Conservation (phyloP, 2,888 invertebrate species). For the Chrysomela aeneicollis region DNA sequence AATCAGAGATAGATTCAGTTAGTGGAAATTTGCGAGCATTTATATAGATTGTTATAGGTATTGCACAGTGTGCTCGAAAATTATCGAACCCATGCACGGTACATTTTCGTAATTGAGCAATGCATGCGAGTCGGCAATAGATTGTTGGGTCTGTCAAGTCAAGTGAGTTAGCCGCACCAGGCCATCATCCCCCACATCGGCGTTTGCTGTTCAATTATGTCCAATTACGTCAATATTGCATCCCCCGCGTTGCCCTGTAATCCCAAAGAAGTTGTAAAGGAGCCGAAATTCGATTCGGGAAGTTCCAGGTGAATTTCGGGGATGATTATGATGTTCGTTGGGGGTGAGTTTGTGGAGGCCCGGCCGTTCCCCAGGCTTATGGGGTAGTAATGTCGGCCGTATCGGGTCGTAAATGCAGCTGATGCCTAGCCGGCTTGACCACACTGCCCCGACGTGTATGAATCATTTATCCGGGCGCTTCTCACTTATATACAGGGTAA, state of each 20-base stretch:
- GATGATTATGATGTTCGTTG: constrained; percentile 50
- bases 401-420: constrained; percentile 56
- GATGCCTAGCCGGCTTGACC: constrained; percentile 45
- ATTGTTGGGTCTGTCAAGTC: too few relatives aligned
- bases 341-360: constrained; percentile 29
- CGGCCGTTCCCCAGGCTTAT: constrained; percentile 53
- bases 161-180: constrained; percentile 35
- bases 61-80: too few relatives aligned
- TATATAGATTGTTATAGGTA: too few relatives aligned
- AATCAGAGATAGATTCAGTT: too few relatives aligned
- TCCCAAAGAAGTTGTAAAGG: constrained; percentile 54
- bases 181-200: constrained; percentile 38
- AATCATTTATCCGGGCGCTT: constrained; percentile 54
- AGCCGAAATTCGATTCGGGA: constrained; percentile 48
- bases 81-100: too few relatives aligned
- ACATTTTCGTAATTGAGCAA: too few relatives aligned
- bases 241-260: constrained; percentile 47
- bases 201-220: constrained; percentile 52
- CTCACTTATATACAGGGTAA: constrained; percentile 4
- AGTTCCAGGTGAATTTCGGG: constrained; percentile 46
- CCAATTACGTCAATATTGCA: constrained; percentile 50
- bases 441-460: constrained; percentile 52
- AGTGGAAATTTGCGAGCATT: too few relatives aligned
- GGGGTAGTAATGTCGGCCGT: constrained; percentile 57
- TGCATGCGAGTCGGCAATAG: too few relatives aligned